Evolutionary conservation across 2,797 vertebrate species (phyloP).

Genomic region (Sphenopsis melanotis): DNA sequence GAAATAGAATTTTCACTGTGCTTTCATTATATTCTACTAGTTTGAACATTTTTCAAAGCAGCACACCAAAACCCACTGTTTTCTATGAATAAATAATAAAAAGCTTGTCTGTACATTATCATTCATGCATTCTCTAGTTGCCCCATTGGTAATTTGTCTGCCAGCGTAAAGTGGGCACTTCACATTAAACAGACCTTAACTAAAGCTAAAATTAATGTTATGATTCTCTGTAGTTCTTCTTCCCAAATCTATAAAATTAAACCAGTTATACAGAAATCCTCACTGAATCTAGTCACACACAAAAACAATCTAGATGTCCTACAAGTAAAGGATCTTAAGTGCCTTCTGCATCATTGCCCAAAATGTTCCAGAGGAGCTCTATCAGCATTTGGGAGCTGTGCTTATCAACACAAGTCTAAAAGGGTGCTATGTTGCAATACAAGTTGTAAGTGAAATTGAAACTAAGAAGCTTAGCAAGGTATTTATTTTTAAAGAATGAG

Average conservation of each 20-base stretch:
- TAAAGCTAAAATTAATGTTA: slow-evolving; percentile 58
- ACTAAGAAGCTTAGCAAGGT: background rate
- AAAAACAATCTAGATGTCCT: background rate
- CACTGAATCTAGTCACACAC: background rate
- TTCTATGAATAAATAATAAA: slow-evolving; percentile 94
- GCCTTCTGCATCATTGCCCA: background rate
- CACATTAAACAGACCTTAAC: slow-evolving; percentile 56
- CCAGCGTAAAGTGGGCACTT: slow-evolving; percentile 57
- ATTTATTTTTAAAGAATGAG: slow-evolving; percentile 5
- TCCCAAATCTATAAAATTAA: slow-evolving; percentile 24
- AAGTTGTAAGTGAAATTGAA: slow-evolving; percentile 15
- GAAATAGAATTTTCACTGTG: slow-evolving; percentile 89
- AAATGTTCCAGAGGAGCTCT: background rate
- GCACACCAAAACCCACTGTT: slow-evolving; percentile 91
- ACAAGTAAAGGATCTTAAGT: background rate
- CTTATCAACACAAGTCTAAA: background rate
- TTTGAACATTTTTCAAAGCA: slow-evolving; percentile 96
- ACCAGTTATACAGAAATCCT: background rate
- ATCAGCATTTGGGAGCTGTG: background rate
- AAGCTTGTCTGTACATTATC: slow-evolving; percentile 88
- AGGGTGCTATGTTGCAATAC: background rate
- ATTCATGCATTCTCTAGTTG: slow-evolving; percentile 88
- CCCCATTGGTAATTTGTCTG: slow-evolving; percentile 70
- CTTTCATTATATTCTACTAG: slow-evolving; percentile 92
- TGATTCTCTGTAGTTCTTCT: slow-evolving; percentile 2